Conservation (phyloP, 2,888 invertebrate species). For the Meghimatium bilineatum region DNA sequence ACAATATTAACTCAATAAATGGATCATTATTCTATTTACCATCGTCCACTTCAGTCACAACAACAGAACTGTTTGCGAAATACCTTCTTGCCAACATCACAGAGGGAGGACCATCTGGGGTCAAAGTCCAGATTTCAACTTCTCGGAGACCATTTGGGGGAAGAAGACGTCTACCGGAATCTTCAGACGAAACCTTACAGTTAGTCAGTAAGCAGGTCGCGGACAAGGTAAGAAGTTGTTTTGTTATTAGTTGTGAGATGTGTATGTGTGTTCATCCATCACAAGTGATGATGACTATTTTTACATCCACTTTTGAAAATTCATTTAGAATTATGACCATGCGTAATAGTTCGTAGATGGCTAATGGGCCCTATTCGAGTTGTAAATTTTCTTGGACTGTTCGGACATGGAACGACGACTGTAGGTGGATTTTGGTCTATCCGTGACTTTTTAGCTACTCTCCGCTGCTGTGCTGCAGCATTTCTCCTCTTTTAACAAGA, state of each 20-base stretch:
- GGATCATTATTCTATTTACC: neutral
- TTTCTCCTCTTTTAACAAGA: too few species aligned
- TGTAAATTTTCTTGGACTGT: too few species aligned
- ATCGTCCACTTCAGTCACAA: neutral
- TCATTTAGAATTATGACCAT: too few species aligned
- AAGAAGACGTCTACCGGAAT: neutral
- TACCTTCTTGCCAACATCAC: neutral
- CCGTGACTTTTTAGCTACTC: too few species aligned
- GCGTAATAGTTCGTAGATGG: too few species aligned
- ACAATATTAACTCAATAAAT: neutral
- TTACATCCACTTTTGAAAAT: too few species aligned
- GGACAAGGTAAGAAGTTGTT: constrained; percentile 16
- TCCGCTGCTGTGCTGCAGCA: too few species aligned
- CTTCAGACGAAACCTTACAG: constrained; percentile 12
- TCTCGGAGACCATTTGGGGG: neutral
- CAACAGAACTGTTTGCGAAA: constrained; percentile 3
- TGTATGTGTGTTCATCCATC: too few species aligned
- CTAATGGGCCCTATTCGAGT: too few species aligned
- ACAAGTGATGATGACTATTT: too few species aligned
- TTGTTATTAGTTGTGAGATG: neutral
- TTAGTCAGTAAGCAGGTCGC: constrained; percentile 20
- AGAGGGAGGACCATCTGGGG: neutral
- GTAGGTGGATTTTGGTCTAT: too few species aligned
- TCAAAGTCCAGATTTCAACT: neutral
- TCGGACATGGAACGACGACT: too few species aligned